A percentile compares a stretch with the other conserved stretches of the same genome.
Conservation (phyloP, 1,140 invertebrate species). For the Microvelia longipes region DNA sequence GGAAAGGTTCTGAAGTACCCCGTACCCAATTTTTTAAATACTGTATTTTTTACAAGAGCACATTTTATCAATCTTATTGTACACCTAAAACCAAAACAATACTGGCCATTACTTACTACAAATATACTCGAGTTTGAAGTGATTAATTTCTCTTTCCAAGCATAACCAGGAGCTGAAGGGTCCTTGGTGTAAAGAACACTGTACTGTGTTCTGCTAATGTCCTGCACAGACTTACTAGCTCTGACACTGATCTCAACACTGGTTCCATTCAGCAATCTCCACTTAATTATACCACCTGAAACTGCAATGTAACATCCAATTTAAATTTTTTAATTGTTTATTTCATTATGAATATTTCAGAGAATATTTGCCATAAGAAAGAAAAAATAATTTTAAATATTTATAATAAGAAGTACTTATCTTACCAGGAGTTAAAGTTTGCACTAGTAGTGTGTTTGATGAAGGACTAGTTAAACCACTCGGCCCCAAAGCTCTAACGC, state of each 20-base stretch:
- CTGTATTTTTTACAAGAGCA: too few species aligned
- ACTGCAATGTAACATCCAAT: neutral
- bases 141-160: slow-evolving; percentile 32
- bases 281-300: slow-evolving; percentile 36
- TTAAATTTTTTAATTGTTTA: neutral
- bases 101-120: slow-evolving; percentile 17
- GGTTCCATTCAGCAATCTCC: slow-evolving; percentile 35
- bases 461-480: slow-evolving; percentile 30
- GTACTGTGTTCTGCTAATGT: slow-evolving; percentile 34
- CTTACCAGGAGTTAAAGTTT: slow-evolving; percentile 38
- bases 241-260: slow-evolving; percentile 32
- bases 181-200: slow-evolving; percentile 32
- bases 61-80: too few species aligned
- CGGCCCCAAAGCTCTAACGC: slow-evolving; percentile 33
- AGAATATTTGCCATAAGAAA: too few species aligned
- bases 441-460: slow-evolving; percentile 36
- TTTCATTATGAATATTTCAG: neutral
- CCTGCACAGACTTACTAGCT: slow-evolving; percentile 36
- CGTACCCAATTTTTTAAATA: too few species aligned
- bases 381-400: too few species aligned
- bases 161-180: slow-evolving; percentile 23
- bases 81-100: too few species aligned
- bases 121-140: slow-evolving; percentile 28
- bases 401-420: too few species aligned
- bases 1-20: too few species aligned